These are phyloP conservation scores for Pyxicephalus adspersus DNA, from an alignment of 2,113 vertebrate genomes.

Conservation along the genomic window DNA sequence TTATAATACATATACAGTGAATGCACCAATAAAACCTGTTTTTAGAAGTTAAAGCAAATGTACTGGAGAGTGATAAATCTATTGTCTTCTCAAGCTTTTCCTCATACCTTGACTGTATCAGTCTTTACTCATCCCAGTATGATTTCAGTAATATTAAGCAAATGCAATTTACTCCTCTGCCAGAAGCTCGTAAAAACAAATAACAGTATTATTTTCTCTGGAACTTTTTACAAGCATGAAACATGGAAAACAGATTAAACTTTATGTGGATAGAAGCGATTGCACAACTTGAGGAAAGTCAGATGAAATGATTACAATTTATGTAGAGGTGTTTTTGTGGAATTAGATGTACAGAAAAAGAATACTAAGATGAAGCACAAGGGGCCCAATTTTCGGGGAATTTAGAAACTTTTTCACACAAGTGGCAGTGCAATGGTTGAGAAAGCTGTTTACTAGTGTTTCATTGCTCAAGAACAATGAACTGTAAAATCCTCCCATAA, in stretches of 20 bases:
- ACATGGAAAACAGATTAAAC: conserved; percentile 18
- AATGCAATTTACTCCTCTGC: neutral
- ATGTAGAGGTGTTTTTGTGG: too few relatives aligned
- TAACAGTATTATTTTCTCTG: conserved; percentile 14
- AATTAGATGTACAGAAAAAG: too few relatives aligned
- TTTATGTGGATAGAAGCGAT: neutral
- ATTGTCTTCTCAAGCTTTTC: conserved; percentile 1
- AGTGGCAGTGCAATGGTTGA: too few relatives aligned
- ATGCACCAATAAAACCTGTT: conserved; percentile 8
- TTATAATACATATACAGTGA: conserved; percentile 6
- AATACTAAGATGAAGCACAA: too few relatives aligned
- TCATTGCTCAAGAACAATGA: too few relatives aligned
- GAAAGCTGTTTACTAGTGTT: too few relatives aligned
- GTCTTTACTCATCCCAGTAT: neutral
- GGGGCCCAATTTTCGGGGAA: too few relatives aligned
- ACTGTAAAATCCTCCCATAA: too few relatives aligned
- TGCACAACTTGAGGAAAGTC: neutral
- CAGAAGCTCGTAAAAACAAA: neutral
- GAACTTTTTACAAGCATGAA: conserved; percentile 33
- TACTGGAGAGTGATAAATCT: conserved; percentile 28
- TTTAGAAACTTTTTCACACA: too few relatives aligned
- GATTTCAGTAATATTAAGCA: neutral
- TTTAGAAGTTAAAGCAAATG: conserved; percentile 31
- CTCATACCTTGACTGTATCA: neutral
- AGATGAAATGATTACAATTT: too few relatives aligned